Evolutionary conservation across 2,888 invertebrate species (phyloP).

Genomic region (Drosophila limbata): DNA sequence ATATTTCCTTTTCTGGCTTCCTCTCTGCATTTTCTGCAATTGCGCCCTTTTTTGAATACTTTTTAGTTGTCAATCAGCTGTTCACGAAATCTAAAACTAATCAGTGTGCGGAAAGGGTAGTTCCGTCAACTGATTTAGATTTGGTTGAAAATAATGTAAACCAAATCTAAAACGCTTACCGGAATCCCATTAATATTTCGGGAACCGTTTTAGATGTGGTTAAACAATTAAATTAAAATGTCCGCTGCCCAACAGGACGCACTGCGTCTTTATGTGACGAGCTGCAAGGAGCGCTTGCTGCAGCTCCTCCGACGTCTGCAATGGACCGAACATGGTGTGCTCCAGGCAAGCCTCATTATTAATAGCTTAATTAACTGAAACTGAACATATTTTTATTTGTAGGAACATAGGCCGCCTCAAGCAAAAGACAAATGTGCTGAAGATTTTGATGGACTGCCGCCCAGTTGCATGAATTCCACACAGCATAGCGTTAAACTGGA

Average conservation of each 20-base stretch:
- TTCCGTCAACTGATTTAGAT: no score
- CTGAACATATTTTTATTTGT: background rate
- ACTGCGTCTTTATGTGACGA: conserved; percentile 45
- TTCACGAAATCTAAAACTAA: no score
- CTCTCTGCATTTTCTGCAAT: no score
- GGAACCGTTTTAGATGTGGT: no score
- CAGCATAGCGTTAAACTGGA: conserved; percentile 38
- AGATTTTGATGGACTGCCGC: conserved; percentile 10
- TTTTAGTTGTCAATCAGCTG: no score
- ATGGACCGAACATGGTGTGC: conserved; percentile 71
- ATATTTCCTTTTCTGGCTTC: no score
- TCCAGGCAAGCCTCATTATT: conserved; percentile 48
- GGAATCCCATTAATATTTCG: no score
- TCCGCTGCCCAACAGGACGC: conserved; percentile 18
- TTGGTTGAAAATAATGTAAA: no score
- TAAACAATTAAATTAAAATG: conserved; percentile 1
- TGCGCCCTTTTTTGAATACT: no score
- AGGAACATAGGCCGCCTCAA: background rate
- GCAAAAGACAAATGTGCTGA: background rate
- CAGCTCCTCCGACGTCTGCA: conserved; percentile 63
- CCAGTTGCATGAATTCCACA: conserved; percentile 21
- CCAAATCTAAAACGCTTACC: no score
- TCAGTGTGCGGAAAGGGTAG: no score
- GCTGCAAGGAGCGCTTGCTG: conserved; percentile 55
- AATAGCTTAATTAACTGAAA: background rate